Evolutionary conservation across 2,888 invertebrate genomes (phyloP), one percentile per base, ranked within the genome.

Genomic region (Flexamia atlantica): DNA sequence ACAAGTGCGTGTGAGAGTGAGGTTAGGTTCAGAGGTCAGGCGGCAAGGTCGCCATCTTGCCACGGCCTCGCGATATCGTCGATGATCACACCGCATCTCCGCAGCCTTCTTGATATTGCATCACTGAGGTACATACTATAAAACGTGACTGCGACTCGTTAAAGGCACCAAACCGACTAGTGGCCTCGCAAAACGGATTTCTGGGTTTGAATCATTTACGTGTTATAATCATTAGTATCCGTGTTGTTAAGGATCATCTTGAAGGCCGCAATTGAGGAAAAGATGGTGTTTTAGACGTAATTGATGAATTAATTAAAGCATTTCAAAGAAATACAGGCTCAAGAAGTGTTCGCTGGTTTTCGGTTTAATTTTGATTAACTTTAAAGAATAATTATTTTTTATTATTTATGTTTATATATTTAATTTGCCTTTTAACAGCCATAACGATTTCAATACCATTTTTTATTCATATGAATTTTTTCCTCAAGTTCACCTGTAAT

Each of bases 31-130:
- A 72, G 32, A 30, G 40, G 72, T 72, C 72, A 72, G 40, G 36
- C 40, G 32, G 40, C 72, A 72, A 72, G 72, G 72, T 40, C 72
- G 72, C 72, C 72, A 72, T 72, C 32, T 72, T 72, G 72, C 36
- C 72, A 72, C 72, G 72, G 72, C 64, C 64, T 64, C 64, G 64
- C 40, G 72, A 72, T 40, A 40, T 40, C 72, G 40, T 40, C 20
- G 72, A 72, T 72, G 72, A 72, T 32, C 40, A 36, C 72, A 72
- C 36, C 40, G 23, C 9, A 4, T 9, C 10, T 64, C 32, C 72
- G n/a, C 72, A 23, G 40, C 72, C 72, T 72, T 32, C 64, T 64
- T 7, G n/a, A 28, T 64, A 64, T 64, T 64, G 64, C 64, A 17
- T 64, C 64, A 64, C 64, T 64, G 9, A 64, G 64, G 30, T 28